Percentiles rank a stretch among this genome's conserved stretches.
Evolutionary conservation across 2,797 vertebrate genomes (phyloP).

Genomic region (Lacerta bilineata): DNA sequence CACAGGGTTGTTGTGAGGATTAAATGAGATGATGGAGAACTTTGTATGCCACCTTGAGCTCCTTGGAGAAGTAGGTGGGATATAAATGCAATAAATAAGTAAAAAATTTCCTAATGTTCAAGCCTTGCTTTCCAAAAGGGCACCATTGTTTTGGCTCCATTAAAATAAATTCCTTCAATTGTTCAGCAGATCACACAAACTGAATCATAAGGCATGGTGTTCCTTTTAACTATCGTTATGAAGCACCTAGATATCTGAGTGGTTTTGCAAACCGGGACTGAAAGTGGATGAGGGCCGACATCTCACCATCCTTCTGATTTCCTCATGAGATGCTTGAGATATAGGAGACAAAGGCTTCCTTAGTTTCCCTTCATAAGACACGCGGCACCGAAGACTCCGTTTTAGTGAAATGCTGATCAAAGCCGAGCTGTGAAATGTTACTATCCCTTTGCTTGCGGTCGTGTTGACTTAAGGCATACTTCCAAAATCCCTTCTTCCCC

Average conservation of each 20-base stretch:
- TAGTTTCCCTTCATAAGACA: conserved; percentile 81
- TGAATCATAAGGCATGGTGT: conserved; percentile 1
- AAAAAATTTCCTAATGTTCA: too few relatives aligned
- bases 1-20: too few relatives aligned
- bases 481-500: conserved; percentile 82
- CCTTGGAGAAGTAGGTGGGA: too few relatives aligned
- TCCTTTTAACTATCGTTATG: conserved; percentile 26
- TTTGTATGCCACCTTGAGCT: too few relatives aligned
- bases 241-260: conserved; percentile 36
- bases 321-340: conserved; percentile 78
- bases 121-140: neutral
- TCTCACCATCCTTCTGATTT: conserved; percentile 77
- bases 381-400: conserved; percentile 77
- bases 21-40: too few relatives aligned
- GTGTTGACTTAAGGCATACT: conserved; percentile 84
- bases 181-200: neutral
- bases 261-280: conserved; percentile 45
- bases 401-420: conserved; percentile 85
- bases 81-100: too few relatives aligned
- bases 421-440: conserved; percentile 82
- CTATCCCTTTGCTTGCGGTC: conserved; percentile 80
- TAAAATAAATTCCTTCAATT: conserved; percentile 2
- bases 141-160: neutral
- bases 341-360: conserved; percentile 84
- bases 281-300: conserved; percentile 73